phyloP scores from a whole-genome alignment of 1,140 invertebrate species.

The Trachymyrmex cornetzi region DNA sequence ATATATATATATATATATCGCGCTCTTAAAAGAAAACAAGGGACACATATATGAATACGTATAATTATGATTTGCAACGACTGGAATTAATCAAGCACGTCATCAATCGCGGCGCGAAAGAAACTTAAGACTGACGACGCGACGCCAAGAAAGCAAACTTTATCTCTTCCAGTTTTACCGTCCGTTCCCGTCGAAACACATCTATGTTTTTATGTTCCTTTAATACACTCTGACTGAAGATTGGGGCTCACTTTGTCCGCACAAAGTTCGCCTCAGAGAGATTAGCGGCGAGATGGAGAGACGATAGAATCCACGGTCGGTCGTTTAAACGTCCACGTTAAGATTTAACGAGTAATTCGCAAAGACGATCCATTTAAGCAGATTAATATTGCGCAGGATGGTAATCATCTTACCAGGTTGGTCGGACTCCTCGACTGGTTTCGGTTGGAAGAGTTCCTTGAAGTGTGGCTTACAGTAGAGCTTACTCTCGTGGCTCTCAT shows the following conservation, averaged over 20 bases:
- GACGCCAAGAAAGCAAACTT: background rate
- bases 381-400: constrained; percentile 43
- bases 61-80: background rate
- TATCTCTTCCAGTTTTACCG: constrained; percentile 10
- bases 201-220: background rate
- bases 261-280: constrained; percentile 18
- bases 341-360: constrained; percentile 46
- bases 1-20: background rate
- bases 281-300: constrained; percentile 1
- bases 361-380: constrained; percentile 55
- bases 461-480: constrained; percentile 98
- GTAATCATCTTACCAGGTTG: constrained; percentile 88
- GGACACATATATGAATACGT: background rate
- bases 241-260: background rate
- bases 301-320: constrained; percentile 19
- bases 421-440: constrained; percentile 93
- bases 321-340: constrained; percentile 17
- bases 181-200: background rate
- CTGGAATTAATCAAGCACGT: background rate
- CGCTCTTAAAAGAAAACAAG: background rate
- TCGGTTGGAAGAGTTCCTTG: constrained; percentile 96
- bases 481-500: constrained; percentile 94
- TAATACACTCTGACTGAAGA: background rate
- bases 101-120: constrained; percentile 10
- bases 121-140: background rate